Percentiles rank a stretch among this genome's conserved stretches.
phyloP scores from a whole-genome alignment of 2,113 vertebrate genomes.

The Nibea albiflora region DNA sequence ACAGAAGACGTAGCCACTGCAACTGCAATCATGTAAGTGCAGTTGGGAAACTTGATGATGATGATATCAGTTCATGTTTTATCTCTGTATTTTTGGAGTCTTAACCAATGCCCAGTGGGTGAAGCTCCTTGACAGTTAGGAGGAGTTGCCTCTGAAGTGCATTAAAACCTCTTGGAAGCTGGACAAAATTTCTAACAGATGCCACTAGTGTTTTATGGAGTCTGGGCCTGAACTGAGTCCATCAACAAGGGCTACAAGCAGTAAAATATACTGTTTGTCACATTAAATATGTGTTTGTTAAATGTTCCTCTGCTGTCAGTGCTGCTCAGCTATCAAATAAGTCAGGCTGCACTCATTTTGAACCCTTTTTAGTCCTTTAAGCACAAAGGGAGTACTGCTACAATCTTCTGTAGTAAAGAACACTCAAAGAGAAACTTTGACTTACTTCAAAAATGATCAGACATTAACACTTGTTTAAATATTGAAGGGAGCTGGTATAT shows the following conservation, averaged over 20 bases:
- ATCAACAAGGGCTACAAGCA: slow-evolving; percentile 32
- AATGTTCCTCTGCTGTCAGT: slow-evolving; percentile 15
- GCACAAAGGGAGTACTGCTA: background rate
- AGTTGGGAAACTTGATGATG: background rate
- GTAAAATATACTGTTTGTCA: slow-evolving; percentile 37
- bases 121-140: slow-evolving; percentile 39
- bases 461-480: slow-evolving; percentile 31
- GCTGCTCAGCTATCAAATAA: slow-evolving; percentile 26
- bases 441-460: slow-evolving; percentile 3
- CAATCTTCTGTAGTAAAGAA: background rate
- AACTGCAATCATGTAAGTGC: slow-evolving; percentile 14
- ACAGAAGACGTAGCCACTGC: slow-evolving; percentile 2
- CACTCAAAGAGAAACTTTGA: background rate
- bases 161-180: slow-evolving; percentile 49
- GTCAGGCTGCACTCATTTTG: slow-evolving; percentile 16
- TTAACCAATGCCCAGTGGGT: background rate
- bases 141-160: slow-evolving; percentile 43
- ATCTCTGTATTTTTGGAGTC: slow-evolving; percentile 22
- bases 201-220: slow-evolving; percentile 46
- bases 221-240: slow-evolving; percentile 50
- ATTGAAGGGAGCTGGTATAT: slow-evolving; percentile 21
- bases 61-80: slow-evolving; percentile 19
- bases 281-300: slow-evolving; percentile 20
- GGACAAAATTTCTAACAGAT: slow-evolving; percentile 49
- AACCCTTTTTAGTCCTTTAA: slow-evolving; percentile 1